phyloP scores from a whole-genome alignment of 2,888 invertebrate genomes.

The Drosophila mimica region DNA sequence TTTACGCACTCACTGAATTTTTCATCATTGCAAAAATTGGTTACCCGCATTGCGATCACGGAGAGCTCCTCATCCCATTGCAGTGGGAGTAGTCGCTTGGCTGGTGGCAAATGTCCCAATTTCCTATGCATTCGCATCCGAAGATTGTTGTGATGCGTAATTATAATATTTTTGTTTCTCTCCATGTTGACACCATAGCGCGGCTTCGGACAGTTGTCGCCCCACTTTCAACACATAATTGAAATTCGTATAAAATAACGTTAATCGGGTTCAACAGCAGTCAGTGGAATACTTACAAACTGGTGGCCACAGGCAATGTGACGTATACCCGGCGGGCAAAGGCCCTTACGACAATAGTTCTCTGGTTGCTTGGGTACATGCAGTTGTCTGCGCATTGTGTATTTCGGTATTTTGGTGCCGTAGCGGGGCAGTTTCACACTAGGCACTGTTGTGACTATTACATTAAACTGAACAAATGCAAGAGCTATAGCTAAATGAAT shows the following conservation, averaged over 20 bases:
- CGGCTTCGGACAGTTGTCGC: conserved; percentile 14
- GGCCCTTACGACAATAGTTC: conserved; percentile 17
- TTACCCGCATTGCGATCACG: conserved; percentile 52
- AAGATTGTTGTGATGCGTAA: conserved; percentile 12
- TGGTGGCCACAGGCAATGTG: conserved; percentile 31
- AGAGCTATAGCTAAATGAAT: neutral
- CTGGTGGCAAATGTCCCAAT: neutral
- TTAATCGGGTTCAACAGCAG: neutral
- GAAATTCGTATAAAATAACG: neutral
- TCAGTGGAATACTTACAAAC: conserved; percentile 40
- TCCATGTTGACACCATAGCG: conserved; percentile 32
- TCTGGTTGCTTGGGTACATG: neutral
- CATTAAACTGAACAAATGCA: neutral
- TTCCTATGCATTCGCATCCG: neutral
- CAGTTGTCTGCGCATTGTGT: conserved; percentile 7
- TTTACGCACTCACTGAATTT: conserved; percentile 24
- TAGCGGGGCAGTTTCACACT: neutral
- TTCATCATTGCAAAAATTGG: conserved; percentile 31
- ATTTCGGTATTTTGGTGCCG: conserved; percentile 14
- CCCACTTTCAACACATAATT: conserved; percentile 31
- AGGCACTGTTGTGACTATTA: neutral
- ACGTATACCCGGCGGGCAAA: conserved; percentile 22
- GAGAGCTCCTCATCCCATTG: conserved; percentile 40
- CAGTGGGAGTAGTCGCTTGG: neutral
- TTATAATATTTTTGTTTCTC: neutral